Conservation (phyloP, 1,140 invertebrate genomes). For the Bombus confusus region DNA sequence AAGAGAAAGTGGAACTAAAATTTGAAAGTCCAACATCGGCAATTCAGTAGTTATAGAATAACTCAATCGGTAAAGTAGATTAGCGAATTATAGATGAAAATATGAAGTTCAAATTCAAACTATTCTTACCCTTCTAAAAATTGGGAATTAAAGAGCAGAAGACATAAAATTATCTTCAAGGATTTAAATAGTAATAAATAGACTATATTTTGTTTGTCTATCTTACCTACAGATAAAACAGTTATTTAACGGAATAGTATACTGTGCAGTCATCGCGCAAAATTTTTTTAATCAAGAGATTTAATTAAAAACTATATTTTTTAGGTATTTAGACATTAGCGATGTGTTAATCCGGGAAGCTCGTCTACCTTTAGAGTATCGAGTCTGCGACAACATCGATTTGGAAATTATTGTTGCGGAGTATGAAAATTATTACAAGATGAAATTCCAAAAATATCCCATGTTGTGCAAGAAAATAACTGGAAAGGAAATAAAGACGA, state of each 20-base stretch:
- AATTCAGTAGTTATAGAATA: no score
- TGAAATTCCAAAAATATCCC: constrained; percentile 93
- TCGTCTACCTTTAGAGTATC: constrained; percentile 85
- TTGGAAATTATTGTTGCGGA: constrained; percentile 93
- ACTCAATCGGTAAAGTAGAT: no score
- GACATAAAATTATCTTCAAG: no score
- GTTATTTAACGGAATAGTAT: accelerated
- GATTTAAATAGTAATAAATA: no score
- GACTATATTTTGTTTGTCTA: no score
- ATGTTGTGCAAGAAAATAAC: constrained; percentile 86
- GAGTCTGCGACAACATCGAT: constrained; percentile 96
- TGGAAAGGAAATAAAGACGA: neutral
- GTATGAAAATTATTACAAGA: constrained; percentile 93
- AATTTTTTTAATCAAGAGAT: no score
- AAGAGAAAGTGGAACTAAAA: accelerated
- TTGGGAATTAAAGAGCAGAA: neutral
- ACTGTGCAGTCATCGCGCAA: accelerated
- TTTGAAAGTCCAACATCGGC: no score
- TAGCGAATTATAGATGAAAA: no score
- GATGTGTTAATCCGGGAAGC: constrained; percentile 87
- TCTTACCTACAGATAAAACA: no score
- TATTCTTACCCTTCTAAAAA: neutral
- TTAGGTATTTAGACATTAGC: constrained; percentile 84
- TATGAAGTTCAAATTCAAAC: neutral
- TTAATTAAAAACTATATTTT: neutral